Conservation (phyloP, 2,797 vertebrate genomes). For the Adelosebastes latens region DNA sequence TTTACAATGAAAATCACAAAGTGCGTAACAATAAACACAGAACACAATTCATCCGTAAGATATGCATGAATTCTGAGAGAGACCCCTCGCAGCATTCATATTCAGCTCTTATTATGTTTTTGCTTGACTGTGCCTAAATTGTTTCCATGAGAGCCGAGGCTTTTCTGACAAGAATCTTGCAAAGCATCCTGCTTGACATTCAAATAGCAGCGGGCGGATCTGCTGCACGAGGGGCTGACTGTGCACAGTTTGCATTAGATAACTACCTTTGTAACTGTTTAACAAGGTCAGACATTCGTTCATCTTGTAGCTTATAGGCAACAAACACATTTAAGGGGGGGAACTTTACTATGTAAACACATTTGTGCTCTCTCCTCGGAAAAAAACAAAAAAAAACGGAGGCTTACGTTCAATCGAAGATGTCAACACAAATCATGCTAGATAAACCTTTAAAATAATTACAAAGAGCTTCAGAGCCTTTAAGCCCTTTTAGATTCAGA, state of each 20-base stretch:
- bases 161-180: slow-evolving; percentile 5
- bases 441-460: slow-evolving; percentile 73
- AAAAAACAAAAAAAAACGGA: background rate
- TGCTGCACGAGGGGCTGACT: background rate
- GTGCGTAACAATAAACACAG: background rate
- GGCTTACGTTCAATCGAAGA: slow-evolving; percentile 52
- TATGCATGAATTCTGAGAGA: slow-evolving; percentile 16
- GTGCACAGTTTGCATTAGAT: background rate
- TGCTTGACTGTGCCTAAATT: background rate
- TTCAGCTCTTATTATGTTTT: background rate
- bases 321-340: background rate
- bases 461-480: slow-evolving; percentile 54
- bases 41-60: background rate
- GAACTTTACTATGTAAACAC: slow-evolving; percentile 3
- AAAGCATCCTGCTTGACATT: background rate
- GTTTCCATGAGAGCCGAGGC: background rate
- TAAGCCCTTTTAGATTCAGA: slow-evolving; percentile 62
- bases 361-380: slow-evolving; percentile 13
- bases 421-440: slow-evolving; percentile 53
- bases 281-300: slow-evolving; percentile 10
- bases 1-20: background rate
- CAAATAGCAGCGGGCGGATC: background rate
- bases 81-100: background rate
- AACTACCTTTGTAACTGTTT: slow-evolving; percentile 3
- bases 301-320: background rate